Percentiles rank a stretch among this genome's conserved stretches.
Evolutionary conservation across 2,888 invertebrate genomes (phyloP).

Genomic region (Cremastinae sp.): DNA sequence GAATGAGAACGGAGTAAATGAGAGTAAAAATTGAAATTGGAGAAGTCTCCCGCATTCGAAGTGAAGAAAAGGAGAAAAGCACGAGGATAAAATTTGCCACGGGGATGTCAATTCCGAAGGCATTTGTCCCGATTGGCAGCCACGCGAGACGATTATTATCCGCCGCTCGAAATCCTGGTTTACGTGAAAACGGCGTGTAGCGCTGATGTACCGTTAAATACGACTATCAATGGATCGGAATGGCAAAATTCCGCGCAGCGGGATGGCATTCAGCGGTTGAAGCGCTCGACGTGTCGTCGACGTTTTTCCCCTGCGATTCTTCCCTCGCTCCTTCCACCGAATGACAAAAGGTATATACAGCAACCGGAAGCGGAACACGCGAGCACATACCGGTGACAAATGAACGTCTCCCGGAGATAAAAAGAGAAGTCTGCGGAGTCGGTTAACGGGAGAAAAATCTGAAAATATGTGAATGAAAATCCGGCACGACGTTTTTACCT

Average conservation of each 20-base stretch:
- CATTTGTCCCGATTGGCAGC: conserved; percentile 31
- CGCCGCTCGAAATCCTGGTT: too few relatives aligned
- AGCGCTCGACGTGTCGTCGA: conserved; percentile 34
- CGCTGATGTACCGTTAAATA: too few relatives aligned
- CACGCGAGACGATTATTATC: conserved; percentile 35
- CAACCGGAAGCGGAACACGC: conserved; percentile 50
- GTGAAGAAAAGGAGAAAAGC: neutral
- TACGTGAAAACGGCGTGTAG: conserved; percentile 13
- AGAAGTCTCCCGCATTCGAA: neutral
- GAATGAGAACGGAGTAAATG: neutral
- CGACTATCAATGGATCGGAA: too few relatives aligned
- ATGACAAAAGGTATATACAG: conserved; percentile 57
- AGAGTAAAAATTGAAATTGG: neutral
- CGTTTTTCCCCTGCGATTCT: conserved; percentile 35
- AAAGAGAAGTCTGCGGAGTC: conserved; percentile 6
- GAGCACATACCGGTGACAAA: conserved; percentile 28
- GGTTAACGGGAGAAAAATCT: too few relatives aligned
- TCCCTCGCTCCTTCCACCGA: conserved; percentile 35
- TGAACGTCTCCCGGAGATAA: conserved; percentile 12
- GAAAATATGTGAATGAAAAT: conserved; percentile 38
- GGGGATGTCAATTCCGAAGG: conserved; percentile 1
- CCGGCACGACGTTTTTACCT: conserved; percentile 51
- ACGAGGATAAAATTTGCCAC: neutral
- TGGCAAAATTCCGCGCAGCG: neutral
- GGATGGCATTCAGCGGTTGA: conserved; percentile 23